These are phyloP conservation scores for Megathymus violae DNA, from an alignment of 1,140 invertebrate species.

Conservation along the genomic window DNA sequence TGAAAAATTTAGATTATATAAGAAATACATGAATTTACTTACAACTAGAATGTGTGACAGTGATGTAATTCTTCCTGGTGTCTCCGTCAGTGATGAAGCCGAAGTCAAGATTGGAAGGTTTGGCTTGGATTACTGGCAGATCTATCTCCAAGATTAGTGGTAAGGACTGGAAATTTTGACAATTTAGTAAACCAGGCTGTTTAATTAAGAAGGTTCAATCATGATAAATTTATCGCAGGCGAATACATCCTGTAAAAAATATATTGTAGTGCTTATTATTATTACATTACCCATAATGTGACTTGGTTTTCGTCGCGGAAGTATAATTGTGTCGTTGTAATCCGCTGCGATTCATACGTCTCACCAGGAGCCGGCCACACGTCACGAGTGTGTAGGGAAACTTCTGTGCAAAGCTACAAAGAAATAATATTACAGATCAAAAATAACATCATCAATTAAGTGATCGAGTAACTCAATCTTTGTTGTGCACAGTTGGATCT, in stretches of 20 bases:
- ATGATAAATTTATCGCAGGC: background rate
- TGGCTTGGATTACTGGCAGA: slow-evolving; percentile 40
- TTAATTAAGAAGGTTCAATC: background rate
- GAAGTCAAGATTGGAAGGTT: slow-evolving; percentile 47
- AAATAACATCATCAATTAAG: too few relatives aligned
- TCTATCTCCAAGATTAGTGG: slow-evolving; percentile 53
- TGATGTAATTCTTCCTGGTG: slow-evolving; percentile 56
- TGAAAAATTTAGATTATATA: too few relatives aligned
- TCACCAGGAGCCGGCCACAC: slow-evolving; percentile 28
- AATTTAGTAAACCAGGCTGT: background rate
- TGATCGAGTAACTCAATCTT: too few relatives aligned
- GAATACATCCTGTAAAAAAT: slow-evolving; percentile 9
- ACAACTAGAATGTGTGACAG: slow-evolving; percentile 56
- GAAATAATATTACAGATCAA: background rate
- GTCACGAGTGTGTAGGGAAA: slow-evolving; percentile 33
- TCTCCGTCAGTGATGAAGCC: slow-evolving; percentile 52
- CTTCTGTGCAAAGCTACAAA: slow-evolving; percentile 44
- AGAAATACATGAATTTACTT: too few relatives aligned
- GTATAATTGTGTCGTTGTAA: slow-evolving; percentile 29
- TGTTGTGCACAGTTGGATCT: too few relatives aligned
- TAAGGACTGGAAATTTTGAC: slow-evolving; percentile 36
- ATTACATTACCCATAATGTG: slow-evolving; percentile 34
- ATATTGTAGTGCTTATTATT: background rate
- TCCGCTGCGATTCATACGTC: slow-evolving; percentile 19
- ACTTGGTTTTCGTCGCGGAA: slow-evolving; percentile 43